Base-by-base conservation (phyloP, 2,113 vertebrate genomes). In the Anarrhichthys ocellatus region DNA sequence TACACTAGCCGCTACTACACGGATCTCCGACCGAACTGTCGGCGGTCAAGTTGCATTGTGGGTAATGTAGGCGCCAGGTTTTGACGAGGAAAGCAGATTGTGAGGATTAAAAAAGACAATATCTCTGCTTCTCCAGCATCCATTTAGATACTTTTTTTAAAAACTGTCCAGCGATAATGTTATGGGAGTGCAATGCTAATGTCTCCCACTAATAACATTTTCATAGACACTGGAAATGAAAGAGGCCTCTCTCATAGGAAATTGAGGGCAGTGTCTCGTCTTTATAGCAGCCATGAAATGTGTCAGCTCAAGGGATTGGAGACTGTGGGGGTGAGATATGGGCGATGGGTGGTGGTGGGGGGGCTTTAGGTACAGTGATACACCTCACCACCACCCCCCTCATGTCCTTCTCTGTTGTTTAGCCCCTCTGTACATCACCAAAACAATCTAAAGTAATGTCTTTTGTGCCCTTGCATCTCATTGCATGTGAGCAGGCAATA, bases 261-360 rank as follows among this genome's bases (percentile, higher is more conserved):
- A 88, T 64, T 76, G 83, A 82, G 74, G 76, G 81, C 81, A 84
- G 70, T 82, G 89, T 87, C 87, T 89, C n/a, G 62, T 87, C 73
- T 89, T 87, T 63, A 89, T 42, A 11, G 84, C 69, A 67, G 54
- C 82, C 56, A 62, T 88, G 87, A 90, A 87, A 88, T 70, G 78
- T 84, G 68, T 86, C 79, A 82, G 76, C 70, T 88, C 63, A 70
- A 68, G 44, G 73, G 78, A 77, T 44, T 72, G 66, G 50, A 56
- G 38, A 63, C n/a, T 32, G 64, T 27, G 10, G 13, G 68, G 42
- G 40, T 36, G 29, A 5, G 27, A 38, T 48, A 52, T 61, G 38
- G 80, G 61, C 32, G 67, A 50, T 73, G 38, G 54, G 17, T 46
- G 65, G 32, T 4, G 36, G 61, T 15, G 27, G 22, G 27, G 34